Evolutionary conservation across 53 echinoderm and acorn worm genomes (phyloP), one percentile per base, ranked within the genome.

Genomic region (Mesocentrotus franciscanus): DNA sequence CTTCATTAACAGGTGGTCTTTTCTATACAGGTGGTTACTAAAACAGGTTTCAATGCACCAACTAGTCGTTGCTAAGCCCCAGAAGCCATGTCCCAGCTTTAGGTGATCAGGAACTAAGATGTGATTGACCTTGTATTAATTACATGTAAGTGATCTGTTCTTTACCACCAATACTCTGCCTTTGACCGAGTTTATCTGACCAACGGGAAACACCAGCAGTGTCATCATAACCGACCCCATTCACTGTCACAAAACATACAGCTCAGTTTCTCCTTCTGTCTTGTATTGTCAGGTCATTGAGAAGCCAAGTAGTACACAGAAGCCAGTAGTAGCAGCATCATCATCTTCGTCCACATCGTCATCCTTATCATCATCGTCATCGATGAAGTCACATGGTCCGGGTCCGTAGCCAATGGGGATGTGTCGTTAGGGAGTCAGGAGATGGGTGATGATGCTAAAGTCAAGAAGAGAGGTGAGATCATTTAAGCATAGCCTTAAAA

Each of bases 391-490:
- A 75, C 55, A 75, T 20, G 35, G 55, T 71, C 92, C 55, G 30
- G 92, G 66, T 26, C 92, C 92, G 56, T 72, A 56, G 74, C 75
- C 71, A 92, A 92, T 74, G 92, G 92, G 56, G 92, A 92, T 22
- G 92, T 74, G 74, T 75, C 92, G 57, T 92, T 70, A 75, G 92
- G 71, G 18, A 92, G 55, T 11, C 24, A 56, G 3, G 55, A 71
- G 39, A 39, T 18, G 66, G 42, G 15, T 16, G 66, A 71, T 64
- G 92, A 72, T 12, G 56, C 71, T 14, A 92, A 92, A 92, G 92
- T 92, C 56, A 70, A 71, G 56, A 92, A 55, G 57, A 42, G 92
- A 74, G 92, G 92, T 92, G 42, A 72, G 92, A n/a, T 29, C n/a
- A 55, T 42, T 29, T 61, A 14, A 61, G 61, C 15, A 18, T 49